These are phyloP conservation scores for Cynopterus brachyotis DNA, from an alignment of 2,113 vertebrate species.

Conservation along the genomic window DNA sequence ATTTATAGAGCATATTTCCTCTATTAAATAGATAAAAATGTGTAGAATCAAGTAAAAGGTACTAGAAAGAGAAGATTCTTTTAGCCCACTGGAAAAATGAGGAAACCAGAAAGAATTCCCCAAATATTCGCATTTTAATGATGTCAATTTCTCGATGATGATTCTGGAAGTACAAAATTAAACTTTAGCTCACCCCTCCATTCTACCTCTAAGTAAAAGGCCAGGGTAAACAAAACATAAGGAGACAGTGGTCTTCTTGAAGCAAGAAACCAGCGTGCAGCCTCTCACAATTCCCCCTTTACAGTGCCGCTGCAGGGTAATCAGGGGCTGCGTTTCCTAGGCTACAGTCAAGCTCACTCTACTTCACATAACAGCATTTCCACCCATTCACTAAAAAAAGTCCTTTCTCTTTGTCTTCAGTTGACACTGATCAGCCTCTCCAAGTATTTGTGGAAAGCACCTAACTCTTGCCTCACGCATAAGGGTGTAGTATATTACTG, in stretches of 20 bases:
- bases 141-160: background rate
- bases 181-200: background rate
- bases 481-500: no score
- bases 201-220: background rate
- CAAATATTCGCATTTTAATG: background rate
- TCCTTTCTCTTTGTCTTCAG: background rate
- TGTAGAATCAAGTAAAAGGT: background rate
- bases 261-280: background rate
- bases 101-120: background rate
- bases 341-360: background rate
- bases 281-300: rapidly evolving
- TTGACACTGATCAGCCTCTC: background rate
- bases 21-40: background rate
- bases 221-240: background rate
- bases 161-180: background rate
- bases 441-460: background rate
- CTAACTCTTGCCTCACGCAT: background rate
- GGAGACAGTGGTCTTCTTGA: background rate
- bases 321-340: background rate
- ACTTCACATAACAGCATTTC: background rate
- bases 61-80: background rate
- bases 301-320: rapidly evolving
- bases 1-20: background rate
- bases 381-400: background rate
- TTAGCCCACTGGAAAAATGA: background rate